Base-by-base conservation (phyloP, 2,888 invertebrate species). In the Lumbricus terrestris region DNA sequence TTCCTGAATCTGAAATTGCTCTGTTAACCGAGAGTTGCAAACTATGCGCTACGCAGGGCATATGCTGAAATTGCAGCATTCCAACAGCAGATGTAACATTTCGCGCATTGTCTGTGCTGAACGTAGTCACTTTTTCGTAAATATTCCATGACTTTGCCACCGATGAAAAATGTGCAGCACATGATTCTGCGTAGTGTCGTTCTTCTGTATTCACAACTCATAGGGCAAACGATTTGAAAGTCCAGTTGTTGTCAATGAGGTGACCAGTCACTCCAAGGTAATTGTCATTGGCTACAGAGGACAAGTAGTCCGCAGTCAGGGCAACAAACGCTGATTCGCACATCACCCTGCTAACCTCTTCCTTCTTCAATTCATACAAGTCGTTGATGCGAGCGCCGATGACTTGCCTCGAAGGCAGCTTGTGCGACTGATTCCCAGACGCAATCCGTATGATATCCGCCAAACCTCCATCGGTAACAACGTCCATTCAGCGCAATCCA, bases 1-100 rank as follows among this genome's bases (percentile, higher is more conserved):
- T 35, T 34, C 34, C 89, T n/a, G 54, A 47, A 29, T 69, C 82
- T 33, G 35, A 35, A 35, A 89, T 23, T 89, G 82, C 82, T 1
- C 35, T 89, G 29, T 82, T 82, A 8, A 89, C 69, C 15, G 34
- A 89, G 20, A 89, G 35, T n/a, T 33, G 82, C 42, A 89, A 11
- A 35, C 33, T 33, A 23, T 47, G 89, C 34, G 89, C 89, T 54
- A 23, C 18, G 34, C 47, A 89, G 11, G 89, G 54, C 89, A 89
- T 83, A 23, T 6, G 15, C 83, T 83, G 83, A 69, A 89, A 89
- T 34, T 33, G 54, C 54, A 82, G 33, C 89, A 69, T 89, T 6
- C 47, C 69, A 34, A 89, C 69, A 8, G 89, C 89, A 8, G 34
- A 33, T 69, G 37, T 82, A 1, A 89, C 82, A 82, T 89, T 82